Base-by-base conservation (phyloP, 2,888 invertebrate genomes). In the Andrena hattorfiana region DNA sequence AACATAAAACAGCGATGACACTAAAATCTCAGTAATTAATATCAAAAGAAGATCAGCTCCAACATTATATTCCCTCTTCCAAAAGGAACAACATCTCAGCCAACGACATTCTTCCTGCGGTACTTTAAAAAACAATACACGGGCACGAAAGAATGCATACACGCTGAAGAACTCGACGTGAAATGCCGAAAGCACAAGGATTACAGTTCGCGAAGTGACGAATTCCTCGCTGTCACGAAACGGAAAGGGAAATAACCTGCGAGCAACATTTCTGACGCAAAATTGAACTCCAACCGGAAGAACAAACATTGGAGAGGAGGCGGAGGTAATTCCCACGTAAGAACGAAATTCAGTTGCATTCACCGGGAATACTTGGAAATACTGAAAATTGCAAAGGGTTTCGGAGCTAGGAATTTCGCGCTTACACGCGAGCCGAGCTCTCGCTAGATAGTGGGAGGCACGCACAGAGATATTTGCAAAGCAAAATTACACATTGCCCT, bases 301-400 rank as follows among this genome's bases (percentile, higher is more conserved):
- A 67, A 63, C 49, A 62, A 81, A 76, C 54, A 77, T 59, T 32
- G n/a, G 30, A 0, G 56, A 28, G 1, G 54, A 35, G 49, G 63
- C 42, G 63, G 23, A n/a, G 63, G 68, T 51, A 77, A 81, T 77
- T 77, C 68, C 67, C 72, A 72, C 56, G 68, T 70, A 72, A 71
- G 72, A 72, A 77, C 63, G 56, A 59, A 77, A 68, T 42, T 62
- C 48, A 8, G 49, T 56, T 63, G 49, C 71, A 30, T 42, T 60
- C 48, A 23, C 71, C 42, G 63, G n/a, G 20, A 63, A 62, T 68
- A 59, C 67, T 72, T 77, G 54, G 77, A 64, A 81, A 77, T 70
- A 67, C 66, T 77, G 81, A 77, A 77, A 81, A 77, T 72, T 77
- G 68, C 63, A 23, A 79, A 42, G 64, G 42, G 62, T 20, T 66